A percentile compares a stretch with the other conserved stretches of the same genome.
phyloP scores from a whole-genome alignment of 2,888 invertebrate species.

The Noctua janthe region DNA sequence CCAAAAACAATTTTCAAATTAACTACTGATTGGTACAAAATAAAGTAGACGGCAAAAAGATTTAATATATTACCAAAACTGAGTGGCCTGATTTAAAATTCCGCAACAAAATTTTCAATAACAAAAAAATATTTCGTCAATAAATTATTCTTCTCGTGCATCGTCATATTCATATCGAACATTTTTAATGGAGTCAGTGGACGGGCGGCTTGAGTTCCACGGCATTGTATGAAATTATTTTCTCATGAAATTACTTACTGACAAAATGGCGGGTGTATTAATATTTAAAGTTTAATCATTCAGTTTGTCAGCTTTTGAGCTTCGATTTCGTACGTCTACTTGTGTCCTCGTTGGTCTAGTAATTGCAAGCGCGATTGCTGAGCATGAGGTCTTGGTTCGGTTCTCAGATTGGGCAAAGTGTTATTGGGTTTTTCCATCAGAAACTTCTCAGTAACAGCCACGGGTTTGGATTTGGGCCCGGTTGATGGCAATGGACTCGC shows the following conservation, averaged over 20 bases:
- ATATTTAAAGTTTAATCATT: conserved; percentile 32
- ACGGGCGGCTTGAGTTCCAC: conserved; percentile 6
- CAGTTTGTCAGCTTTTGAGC: not conserved
- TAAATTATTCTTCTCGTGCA: conserved; percentile 9
- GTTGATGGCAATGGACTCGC: no score
- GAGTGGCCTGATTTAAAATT: conserved; percentile 16
- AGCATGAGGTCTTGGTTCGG: no score
- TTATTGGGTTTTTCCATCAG: no score
- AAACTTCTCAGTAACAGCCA: no score
- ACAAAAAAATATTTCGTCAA: not conserved
- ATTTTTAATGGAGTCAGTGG: conserved; percentile 27
- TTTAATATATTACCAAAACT: not conserved
- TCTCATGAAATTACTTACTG: conserved; percentile 19
- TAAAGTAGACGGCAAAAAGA: not conserved
- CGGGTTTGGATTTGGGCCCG: no score
- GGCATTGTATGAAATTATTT: conserved; percentile 15
- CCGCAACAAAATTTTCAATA: not conserved
- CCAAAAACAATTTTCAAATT: not conserved
- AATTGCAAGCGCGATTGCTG: not conserved
- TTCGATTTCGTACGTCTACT: not conserved
- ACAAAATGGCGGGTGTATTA: conserved; percentile 24
- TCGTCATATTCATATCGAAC: conserved; percentile 9
- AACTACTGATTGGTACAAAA: not conserved
- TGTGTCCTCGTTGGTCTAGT: not conserved
- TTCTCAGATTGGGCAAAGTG: no score